Conservation (phyloP, 2,888 invertebrate genomes). For the Rhagonycha fulva region DNA sequence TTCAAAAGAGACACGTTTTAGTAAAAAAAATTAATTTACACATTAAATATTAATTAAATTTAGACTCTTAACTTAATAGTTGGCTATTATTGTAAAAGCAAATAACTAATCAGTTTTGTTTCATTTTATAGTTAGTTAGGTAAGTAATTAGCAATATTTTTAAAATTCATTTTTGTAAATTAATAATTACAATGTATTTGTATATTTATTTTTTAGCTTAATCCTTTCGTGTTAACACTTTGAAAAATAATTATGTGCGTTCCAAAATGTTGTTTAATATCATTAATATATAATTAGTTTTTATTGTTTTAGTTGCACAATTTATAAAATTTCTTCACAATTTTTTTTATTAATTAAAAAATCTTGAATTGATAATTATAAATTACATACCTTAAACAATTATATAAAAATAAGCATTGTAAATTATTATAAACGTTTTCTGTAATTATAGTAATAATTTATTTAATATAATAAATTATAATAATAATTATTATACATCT, state of each 20-base stretch:
- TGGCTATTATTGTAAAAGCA: not conserved
- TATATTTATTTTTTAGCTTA: too few relatives aligned
- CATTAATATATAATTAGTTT: not conserved
- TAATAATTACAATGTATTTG: not conserved
- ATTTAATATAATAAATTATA: not conserved
- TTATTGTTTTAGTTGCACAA: not conserved
- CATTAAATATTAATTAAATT: not conserved
- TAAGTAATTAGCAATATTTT: not conserved
- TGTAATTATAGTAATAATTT: not conserved
- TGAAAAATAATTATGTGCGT: not conserved
- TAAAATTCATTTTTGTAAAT: not conserved
- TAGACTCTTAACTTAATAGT: not conserved
- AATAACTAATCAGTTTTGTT: not conserved
- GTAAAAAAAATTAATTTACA: too few relatives aligned
- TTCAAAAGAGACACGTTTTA: too few relatives aligned
- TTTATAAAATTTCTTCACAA: not conserved
- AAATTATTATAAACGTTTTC: not conserved
- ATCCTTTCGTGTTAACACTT: too few relatives aligned
- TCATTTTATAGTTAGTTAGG: not conserved
- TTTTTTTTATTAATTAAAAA: not conserved
- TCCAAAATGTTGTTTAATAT: not conserved
- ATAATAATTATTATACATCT: not conserved
- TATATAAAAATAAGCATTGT: not conserved
- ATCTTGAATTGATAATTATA: not conserved
- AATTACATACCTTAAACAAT: not conserved